phyloP scores from a whole-genome alignment of 2,797 vertebrate species.

The Coendou prehensilis region DNA sequence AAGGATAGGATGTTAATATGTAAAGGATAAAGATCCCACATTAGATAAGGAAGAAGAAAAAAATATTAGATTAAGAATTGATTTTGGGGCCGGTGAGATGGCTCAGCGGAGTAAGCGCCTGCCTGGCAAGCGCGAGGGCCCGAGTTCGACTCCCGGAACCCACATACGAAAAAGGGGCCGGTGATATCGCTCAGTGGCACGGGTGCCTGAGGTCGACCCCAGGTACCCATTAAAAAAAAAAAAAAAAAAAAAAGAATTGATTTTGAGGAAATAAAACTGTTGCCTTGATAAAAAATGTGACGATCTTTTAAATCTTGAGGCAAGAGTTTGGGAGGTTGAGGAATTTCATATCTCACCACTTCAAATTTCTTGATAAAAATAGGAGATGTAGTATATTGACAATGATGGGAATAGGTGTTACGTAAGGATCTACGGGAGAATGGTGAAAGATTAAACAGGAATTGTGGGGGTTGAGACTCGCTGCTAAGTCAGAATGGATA shows the following conservation, averaged over 20 bases:
- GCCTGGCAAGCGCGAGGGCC: no score
- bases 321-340: not conserved
- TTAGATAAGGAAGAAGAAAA: not conserved
- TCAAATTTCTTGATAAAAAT: constrained; percentile 37
- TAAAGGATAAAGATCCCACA: not conserved
- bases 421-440: not conserved
- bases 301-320: constrained; percentile 4
- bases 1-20: constrained; percentile 27
- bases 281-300: not conserved
- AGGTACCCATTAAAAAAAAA: no score
- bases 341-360: not conserved
- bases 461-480: not conserved
- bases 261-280: not conserved
- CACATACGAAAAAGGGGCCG: no score
- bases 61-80: not conserved
- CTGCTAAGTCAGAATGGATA: not conserved
- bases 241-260: not conserved
- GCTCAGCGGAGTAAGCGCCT: no score
- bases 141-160: no score
- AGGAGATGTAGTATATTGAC: not conserved
- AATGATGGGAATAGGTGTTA: not conserved
- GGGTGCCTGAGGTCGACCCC: no score
- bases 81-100: not conserved
- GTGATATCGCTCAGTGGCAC: no score
- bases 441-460: not conserved